A percentile compares a stretch with the other conserved stretches of the same genome.
Conservation (phyloP, 1,140 invertebrate species). For the Capitella teleta region DNA sequence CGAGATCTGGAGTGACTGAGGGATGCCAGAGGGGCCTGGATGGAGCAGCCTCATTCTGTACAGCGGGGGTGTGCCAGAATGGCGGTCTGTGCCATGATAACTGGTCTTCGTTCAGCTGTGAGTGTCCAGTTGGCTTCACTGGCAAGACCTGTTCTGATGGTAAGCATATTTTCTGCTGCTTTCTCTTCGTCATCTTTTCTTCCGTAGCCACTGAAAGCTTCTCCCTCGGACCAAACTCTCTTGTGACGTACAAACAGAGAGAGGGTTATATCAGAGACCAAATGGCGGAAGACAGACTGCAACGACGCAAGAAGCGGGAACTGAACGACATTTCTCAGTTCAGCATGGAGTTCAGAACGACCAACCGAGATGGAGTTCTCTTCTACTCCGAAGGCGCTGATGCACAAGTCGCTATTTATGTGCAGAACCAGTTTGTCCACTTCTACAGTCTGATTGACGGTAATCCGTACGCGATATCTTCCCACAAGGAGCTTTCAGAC, state of each 20-base stretch:
- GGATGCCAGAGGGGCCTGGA: conserved; percentile 1
- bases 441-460: too few species aligned
- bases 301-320: conserved; percentile 13
- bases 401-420: too few species aligned
- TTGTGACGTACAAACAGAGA: conserved; percentile 66
- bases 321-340: too few species aligned
- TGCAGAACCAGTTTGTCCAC: too few species aligned
- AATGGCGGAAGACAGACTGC: conserved; percentile 37
- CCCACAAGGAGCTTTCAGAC: too few species aligned
- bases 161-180: conserved; percentile 12
- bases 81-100: conserved; percentile 65
- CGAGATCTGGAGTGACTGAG: not conserved
- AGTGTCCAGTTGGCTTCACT: conserved; percentile 52
- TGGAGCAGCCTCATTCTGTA: conserved; percentile 50
- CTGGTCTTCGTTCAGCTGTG: conserved; percentile 51
- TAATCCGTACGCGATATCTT: too few species aligned
- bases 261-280: conserved; percentile 77
- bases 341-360: too few species aligned
- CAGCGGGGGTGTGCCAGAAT: conserved; percentile 50
- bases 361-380: too few species aligned
- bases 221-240: conserved; percentile 61
- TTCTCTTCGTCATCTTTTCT: conserved; percentile 1
- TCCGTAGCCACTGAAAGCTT: conserved; percentile 59
- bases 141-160: conserved; percentile 63
- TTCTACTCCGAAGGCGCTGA: too few species aligned